Conservation (phyloP, 2,797 vertebrate species). For the Mallotus villosus region DNA sequence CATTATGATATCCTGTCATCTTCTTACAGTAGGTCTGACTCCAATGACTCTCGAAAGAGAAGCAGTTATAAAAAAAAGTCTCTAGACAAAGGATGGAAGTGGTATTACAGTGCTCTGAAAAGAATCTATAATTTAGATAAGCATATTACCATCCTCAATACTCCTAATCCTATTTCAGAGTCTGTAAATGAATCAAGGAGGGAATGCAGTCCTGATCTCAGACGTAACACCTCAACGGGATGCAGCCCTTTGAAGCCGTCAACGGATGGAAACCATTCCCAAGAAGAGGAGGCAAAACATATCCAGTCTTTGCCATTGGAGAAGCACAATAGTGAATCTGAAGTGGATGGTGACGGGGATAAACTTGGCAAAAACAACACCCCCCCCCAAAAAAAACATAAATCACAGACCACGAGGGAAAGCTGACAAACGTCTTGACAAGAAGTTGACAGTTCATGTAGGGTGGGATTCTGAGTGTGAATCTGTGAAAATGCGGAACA, state of each 20-base stretch:
- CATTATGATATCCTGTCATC: constrained; percentile 76
- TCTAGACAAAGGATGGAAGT: constrained; percentile 62
- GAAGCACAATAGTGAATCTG: constrained; percentile 65
- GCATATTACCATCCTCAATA: constrained; percentile 36
- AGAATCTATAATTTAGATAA: constrained; percentile 56
- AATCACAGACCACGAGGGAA: constrained; percentile 57
- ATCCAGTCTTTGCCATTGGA: constrained; percentile 43
- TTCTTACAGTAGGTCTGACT: constrained; percentile 79
- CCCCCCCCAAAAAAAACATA: constrained; percentile 21
- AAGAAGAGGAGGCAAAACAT: constrained; percentile 52
- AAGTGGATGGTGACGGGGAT: constrained; percentile 73
- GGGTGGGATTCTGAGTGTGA: constrained; percentile 91
- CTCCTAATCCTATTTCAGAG: constrained; percentile 59
- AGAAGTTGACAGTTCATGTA: constrained; percentile 58
- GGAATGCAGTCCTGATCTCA: constrained; percentile 52
- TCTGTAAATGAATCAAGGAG: constrained; percentile 70
- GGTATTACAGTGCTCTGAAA: constrained; percentile 69
- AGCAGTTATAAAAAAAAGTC: constrained; percentile 55
- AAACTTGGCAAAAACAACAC: constrained; percentile 63
- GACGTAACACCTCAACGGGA: constrained; percentile 35
- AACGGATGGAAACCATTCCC: constrained; percentile 43
- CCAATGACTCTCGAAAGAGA: constrained; percentile 73
- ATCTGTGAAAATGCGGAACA: constrained; percentile 70
- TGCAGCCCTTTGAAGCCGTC: constrained; percentile 44
- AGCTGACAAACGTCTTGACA: constrained; percentile 47